These are phyloP conservation scores for Petrocephalus schoutedeni DNA, from an alignment of 2,797 vertebrate species.

Conservation along the genomic window DNA sequence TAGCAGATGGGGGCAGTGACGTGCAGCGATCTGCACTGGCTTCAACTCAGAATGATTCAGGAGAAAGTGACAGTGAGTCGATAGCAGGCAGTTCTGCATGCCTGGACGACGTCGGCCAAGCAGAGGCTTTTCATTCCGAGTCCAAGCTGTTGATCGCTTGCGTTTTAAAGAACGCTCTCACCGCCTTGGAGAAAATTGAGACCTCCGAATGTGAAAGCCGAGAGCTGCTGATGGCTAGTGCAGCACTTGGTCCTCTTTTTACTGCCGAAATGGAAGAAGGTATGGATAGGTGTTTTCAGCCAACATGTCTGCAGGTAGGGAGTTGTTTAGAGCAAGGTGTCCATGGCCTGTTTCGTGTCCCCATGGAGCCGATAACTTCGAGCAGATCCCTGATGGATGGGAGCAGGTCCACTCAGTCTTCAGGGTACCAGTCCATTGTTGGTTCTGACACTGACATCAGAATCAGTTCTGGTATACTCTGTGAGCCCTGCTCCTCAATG, in stretches of 20 bases:
- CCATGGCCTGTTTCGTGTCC: not conserved
- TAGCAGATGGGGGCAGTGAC: not conserved
- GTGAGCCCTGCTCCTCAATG: conserved; percentile 26
- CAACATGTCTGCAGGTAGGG: conserved; percentile 18
- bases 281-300: not conserved
- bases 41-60: not conserved
- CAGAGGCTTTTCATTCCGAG: conserved; percentile 32
- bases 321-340: conserved; percentile 17
- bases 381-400: conserved; percentile 29
- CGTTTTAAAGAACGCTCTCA: conserved; percentile 42
- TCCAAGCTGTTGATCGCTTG: conserved; percentile 41
- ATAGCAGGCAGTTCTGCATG: not conserved
- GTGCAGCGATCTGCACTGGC: not conserved
- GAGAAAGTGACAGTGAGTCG: not conserved
- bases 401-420: conserved; percentile 40
- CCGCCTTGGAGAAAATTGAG: conserved; percentile 38
- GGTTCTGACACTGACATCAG: conserved; percentile 47
- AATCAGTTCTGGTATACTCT: conserved; percentile 28
- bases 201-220: conserved; percentile 22
- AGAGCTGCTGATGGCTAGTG: not conserved
- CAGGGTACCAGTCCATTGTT: conserved; percentile 46
- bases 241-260: conserved; percentile 6
- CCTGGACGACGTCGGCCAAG: not conserved
- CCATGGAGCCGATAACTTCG: conserved; percentile 26
- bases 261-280: conserved; percentile 12